These are phyloP conservation scores for Lampropteryx suffumata DNA, from an alignment of 2,888 invertebrate genomes.

Conservation along the genomic window DNA sequence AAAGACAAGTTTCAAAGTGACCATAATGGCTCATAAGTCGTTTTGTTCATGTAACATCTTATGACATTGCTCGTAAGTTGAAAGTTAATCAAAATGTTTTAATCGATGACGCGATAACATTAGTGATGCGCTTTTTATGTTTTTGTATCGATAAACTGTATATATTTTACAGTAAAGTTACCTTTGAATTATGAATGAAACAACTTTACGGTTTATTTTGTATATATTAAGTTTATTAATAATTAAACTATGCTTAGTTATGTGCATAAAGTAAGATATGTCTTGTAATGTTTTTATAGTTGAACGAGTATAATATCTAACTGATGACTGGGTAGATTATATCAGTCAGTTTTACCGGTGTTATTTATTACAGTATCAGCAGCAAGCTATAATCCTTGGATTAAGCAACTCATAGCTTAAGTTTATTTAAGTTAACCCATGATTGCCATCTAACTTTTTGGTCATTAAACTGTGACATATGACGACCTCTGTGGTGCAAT, in stretches of 20 bases:
- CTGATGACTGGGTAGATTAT: constrained; percentile 13
- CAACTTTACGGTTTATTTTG: constrained; percentile 27
- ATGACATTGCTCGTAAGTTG: constrained; percentile 80
- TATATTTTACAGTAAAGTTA: constrained; percentile 36
- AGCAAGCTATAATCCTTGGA: too few relatives aligned
- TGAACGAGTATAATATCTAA: constrained; percentile 13
- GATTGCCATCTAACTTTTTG: too few relatives aligned
- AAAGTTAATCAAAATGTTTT: constrained; percentile 83
- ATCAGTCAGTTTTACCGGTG: constrained; percentile 13
- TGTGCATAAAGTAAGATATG: constrained; percentile 18
- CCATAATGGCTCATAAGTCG: constrained; percentile 68
- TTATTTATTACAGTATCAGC: constrained; percentile 6
- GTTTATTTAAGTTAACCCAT: too few relatives aligned
- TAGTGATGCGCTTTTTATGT: constrained; percentile 55
- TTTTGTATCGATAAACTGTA: constrained; percentile 43
- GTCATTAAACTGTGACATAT: too few relatives aligned
- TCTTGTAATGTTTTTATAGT: constrained; percentile 21
- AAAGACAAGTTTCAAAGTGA: constrained; percentile 62
- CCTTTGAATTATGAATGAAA: constrained; percentile 35
- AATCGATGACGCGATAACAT: constrained; percentile 79
- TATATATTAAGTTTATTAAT: constrained; percentile 17
- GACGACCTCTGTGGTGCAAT: too few relatives aligned
- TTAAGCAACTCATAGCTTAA: not conserved
- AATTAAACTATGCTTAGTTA: constrained; percentile 25
- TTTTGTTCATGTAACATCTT: constrained; percentile 65